Percentiles rank a stretch among this genome's conserved stretches.
Evolutionary conservation across 2,797 vertebrate species (phyloP).

Genomic region (Tenualosa ilisha): DNA sequence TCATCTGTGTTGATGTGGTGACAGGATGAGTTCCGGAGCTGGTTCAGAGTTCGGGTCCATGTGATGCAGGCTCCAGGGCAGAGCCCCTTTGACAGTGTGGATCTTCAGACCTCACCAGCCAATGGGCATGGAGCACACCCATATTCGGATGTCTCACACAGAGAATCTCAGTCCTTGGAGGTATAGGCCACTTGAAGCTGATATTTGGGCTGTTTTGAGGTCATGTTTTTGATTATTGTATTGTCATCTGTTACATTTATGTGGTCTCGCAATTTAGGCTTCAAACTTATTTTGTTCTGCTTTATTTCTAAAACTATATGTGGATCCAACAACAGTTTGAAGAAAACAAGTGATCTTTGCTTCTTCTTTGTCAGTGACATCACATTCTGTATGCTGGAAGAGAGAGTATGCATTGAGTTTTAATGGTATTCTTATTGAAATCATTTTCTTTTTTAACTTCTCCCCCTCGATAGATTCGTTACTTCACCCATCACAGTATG

Average conservation of each 20-base stretch:
- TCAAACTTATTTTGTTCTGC: background rate
- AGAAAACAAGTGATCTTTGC: background rate
- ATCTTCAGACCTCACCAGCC: conserved; percentile 56
- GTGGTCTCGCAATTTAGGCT: background rate
- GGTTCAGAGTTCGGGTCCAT: conserved; percentile 87
- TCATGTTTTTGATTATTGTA: background rate
- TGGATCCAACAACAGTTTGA: background rate
- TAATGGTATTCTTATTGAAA: background rate
- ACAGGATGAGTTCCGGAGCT: conserved; percentile 89
- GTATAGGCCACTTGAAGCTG: conserved; percentile 40
- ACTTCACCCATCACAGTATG: conserved; percentile 86
- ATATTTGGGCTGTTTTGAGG: background rate
- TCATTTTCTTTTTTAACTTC: background rate
- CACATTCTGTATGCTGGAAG: background rate
- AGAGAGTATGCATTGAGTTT: background rate
- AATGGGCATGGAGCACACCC: conserved; percentile 69
- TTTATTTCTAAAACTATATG: background rate
- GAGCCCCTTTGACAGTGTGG: conserved; percentile 70
- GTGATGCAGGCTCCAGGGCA: conserved; percentile 74
- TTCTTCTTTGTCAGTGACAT: background rate
- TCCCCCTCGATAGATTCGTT: conserved; percentile 75
- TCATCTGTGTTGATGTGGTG: background rate
- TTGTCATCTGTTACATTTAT: background rate
- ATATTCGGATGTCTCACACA: background rate
- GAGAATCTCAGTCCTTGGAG: conserved; percentile 45